A percentile compares a stretch with the other conserved stretches of the same genome.
These are phyloP conservation scores for Aurelia aurita complex sp. Pacific DNA, from an alignment of 30 jellyfish, hydroid and myxozoan species.

Conservation along the genomic window DNA sequence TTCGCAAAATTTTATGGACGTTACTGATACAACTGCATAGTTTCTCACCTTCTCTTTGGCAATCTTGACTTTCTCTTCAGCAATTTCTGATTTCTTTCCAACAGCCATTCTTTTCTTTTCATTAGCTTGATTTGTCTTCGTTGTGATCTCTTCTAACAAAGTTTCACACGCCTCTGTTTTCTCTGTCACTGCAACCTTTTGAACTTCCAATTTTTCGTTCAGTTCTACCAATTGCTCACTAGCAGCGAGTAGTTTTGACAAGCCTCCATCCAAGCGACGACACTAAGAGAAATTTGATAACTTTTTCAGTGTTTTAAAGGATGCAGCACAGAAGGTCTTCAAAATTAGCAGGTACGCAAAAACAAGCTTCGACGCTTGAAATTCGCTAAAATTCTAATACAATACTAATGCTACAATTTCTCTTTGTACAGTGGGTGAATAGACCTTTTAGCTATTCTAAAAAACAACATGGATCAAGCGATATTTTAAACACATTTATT, in stretches of 20 bases:
- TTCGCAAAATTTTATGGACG: too few relatives aligned
- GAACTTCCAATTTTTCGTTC: slow-evolving; percentile 90
- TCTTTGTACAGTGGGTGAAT: too few relatives aligned
- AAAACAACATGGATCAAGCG: too few relatives aligned
- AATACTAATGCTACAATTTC: too few relatives aligned
- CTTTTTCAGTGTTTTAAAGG: not conserved
- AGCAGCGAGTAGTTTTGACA: slow-evolving; percentile 89
- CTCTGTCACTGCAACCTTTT: slow-evolving; percentile 97
- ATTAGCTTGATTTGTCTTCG: slow-evolving; percentile 80
- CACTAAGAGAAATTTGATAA: slow-evolving; percentile 60
- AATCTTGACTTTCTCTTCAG: slow-evolving; percentile 84
- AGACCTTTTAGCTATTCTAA: too few relatives aligned
- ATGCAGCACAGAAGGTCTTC: too few relatives aligned
- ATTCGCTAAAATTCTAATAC: too few relatives aligned
- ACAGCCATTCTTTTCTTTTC: slow-evolving; percentile 92
- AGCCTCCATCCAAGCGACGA: slow-evolving; percentile 96
- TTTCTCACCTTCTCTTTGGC: slow-evolving; percentile 82
- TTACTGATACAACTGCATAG: too few relatives aligned
- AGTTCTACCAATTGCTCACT: slow-evolving; percentile 92
- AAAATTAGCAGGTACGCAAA: too few relatives aligned
- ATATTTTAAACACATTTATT: too few relatives aligned
- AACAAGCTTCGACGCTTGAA: too few relatives aligned
- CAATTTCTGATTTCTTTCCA: slow-evolving; percentile 89
- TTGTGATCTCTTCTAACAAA: slow-evolving; percentile 86
- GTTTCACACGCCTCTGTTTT: slow-evolving; percentile 95